Percentiles rank a stretch among this genome's conserved stretches.
Conservation (phyloP, 2,888 invertebrate species). For the Drosophila multiciliata region DNA sequence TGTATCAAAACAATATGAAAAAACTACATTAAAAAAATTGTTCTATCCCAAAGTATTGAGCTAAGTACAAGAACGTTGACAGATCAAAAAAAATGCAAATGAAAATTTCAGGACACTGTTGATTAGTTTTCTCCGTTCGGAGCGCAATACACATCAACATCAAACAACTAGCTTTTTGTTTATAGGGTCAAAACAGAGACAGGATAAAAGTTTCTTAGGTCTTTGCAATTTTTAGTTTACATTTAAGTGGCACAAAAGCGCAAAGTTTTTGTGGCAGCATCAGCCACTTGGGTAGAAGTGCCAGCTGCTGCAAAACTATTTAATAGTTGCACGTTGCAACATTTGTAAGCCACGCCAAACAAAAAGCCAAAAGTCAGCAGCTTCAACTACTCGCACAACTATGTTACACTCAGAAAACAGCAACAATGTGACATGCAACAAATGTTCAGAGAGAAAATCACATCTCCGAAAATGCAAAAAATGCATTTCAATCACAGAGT, state of each 20-base stretch:
- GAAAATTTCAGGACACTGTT: constrained; percentile 18
- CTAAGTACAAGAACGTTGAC: neutral
- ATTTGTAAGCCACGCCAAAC: constrained; percentile 63
- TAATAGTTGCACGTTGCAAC: constrained; percentile 75
- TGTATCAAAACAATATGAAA: neutral
- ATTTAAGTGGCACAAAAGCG: constrained; percentile 63
- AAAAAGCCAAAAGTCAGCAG: constrained; percentile 56
- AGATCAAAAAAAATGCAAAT: constrained; percentile 1
- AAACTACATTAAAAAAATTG: neutral
- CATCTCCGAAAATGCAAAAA: constrained; percentile 30
- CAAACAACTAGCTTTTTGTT: constrained; percentile 33
- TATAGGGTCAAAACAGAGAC: constrained; percentile 4
- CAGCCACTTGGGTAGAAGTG: constrained; percentile 62
- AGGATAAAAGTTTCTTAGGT: constrained; percentile 34
- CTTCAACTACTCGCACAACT: constrained; percentile 48
- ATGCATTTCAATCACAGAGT: constrained; percentile 69
- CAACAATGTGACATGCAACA: constrained; percentile 80
- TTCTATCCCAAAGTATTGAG: neutral
- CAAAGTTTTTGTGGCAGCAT: constrained; percentile 54
- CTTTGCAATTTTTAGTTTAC: constrained; percentile 38
- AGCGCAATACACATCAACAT: constrained; percentile 18
- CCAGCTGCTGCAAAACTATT: constrained; percentile 71
- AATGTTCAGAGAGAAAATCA: constrained; percentile 56
- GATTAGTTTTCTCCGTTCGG: constrained; percentile 14
- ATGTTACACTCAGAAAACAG: constrained; percentile 55